A percentile compares a stretch with the other conserved stretches of the same genome.
Conservation (phyloP, 2,113 vertebrate genomes). For the Ornithorhynchus anatinus region DNA sequence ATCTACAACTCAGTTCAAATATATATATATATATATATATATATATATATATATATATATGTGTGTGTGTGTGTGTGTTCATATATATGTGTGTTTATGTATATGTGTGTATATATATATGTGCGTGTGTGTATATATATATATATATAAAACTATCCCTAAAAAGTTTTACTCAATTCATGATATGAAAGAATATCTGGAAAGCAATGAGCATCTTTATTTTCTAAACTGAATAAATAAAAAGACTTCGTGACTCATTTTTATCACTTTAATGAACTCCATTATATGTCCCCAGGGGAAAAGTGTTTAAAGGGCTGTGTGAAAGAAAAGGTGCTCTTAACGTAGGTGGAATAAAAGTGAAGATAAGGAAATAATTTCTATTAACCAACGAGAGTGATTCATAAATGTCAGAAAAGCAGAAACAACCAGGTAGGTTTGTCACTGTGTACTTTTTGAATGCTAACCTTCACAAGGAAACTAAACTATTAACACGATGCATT, state of each 20-base stretch:
- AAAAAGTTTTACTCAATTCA: neutral
- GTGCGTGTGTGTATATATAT: too few relatives aligned
- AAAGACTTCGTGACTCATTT: conserved; percentile 28
- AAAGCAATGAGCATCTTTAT: conserved; percentile 41
- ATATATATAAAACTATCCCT: too few relatives aligned
- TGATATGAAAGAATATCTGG: neutral
- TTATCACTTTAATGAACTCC: conserved; percentile 32
- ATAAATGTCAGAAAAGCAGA: neutral
- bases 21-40: too few relatives aligned
- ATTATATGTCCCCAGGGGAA: conserved; percentile 50
- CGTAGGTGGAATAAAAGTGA: neutral
- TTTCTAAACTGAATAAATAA: conserved; percentile 60
- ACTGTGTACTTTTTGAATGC: neutral
- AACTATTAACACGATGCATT: neutral
- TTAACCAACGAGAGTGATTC: neutral
- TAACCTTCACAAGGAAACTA: conserved; percentile 1
- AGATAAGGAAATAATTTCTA: conserved; percentile 25
- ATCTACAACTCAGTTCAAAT: too few relatives aligned
- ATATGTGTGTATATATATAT: neutral
- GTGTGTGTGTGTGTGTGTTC: too few relatives aligned
- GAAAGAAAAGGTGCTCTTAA: conserved; percentile 40
- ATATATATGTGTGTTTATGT: neutral
- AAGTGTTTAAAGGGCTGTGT: conserved; percentile 4
- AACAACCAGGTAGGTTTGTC: neutral
- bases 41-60: too few relatives aligned